Percentiles rank a stretch among this genome's conserved stretches.
Evolutionary conservation across 2,888 invertebrate species (phyloP).

Genomic region (Resseliella maxima): DNA sequence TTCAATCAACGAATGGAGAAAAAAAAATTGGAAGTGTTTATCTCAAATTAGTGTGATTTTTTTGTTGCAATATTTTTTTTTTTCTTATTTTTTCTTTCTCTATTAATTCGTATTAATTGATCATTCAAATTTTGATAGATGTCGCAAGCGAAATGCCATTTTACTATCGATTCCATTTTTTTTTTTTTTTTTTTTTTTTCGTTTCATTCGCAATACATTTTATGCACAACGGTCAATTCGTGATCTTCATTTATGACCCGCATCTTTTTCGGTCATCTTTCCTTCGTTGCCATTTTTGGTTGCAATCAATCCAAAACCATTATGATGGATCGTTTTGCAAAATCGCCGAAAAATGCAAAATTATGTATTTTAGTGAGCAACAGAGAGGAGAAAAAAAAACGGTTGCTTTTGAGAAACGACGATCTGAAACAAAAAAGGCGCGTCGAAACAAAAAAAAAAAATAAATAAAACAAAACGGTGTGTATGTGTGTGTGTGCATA

Average conservation of each 20-base stretch:
- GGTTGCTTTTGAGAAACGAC: background rate
- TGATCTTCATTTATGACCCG: background rate
- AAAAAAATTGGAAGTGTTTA: conserved; percentile 2
- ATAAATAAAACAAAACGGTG: conserved; percentile 40
- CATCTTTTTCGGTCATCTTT: conserved; percentile 1
- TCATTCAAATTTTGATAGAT: background rate
- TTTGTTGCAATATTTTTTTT: background rate
- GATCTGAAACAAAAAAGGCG: background rate
- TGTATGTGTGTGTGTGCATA: background rate
- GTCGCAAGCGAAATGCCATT: background rate
- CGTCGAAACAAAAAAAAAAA: conserved; percentile 9
- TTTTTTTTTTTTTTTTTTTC: background rate
- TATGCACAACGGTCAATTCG: background rate
- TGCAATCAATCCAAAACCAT: background rate
- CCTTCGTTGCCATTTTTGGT: background rate
- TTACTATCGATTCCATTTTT: background rate
- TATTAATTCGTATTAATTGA: background rate
- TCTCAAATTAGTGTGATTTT: conserved; percentile 43
- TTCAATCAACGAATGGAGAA: background rate
- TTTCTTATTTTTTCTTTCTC: background rate
- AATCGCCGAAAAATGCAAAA: conserved; percentile 31
- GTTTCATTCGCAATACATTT: background rate
- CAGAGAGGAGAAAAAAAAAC: background rate
- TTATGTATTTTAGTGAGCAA: background rate
- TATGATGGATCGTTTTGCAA: background rate